Evolutionary conservation across 2,797 vertebrate genomes (phyloP), one percentile per base, ranked within the genome.

Genomic region (Enteromius thamalakanensis): DNA sequence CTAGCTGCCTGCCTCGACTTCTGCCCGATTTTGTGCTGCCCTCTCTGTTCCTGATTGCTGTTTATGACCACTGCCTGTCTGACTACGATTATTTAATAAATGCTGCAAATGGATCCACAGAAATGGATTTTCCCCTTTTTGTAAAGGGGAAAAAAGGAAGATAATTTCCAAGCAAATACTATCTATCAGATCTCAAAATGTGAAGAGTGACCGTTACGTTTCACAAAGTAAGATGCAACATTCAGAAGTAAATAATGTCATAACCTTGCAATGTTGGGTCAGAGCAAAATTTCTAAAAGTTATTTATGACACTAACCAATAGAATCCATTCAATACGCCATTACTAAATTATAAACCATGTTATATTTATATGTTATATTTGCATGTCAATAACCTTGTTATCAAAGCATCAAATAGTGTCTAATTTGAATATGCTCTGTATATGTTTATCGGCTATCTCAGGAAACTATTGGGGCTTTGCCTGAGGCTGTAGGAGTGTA

Each of bases 361-460:
- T 77, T 55, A 42, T 60, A 32, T 65, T 81, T 76, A 62, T n/a
- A n/a, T n/a, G n/a, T n/a, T n/a, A n/a, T n/a, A n/a, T n/a, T 37
- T 60, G 7, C 51, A 69, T 70, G 17, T 60, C 11, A 62, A 62
- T 62, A 6, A 26, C 26, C 58, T 45, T 69, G 26, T 60, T 65
- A 37, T 82, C 15, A 75, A 72, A 49, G 26, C 40, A 85, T 74
- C 60, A 60, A 23, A 40, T 67, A 4, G 62, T 60, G 82, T 58
- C 45, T 76, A 64, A 76, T 80, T 76, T 83, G 77, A 82, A 80
- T 53, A 67, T 68, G 34, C 77, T 79, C n/a, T 51, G 42, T 75
- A 58, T 80, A 74, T 81, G 67, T 23, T 84, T 45, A 60, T 83
- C 78, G 78, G 26, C 82, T 72, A 81, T 77, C 49, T 72, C 76